Evolutionary conservation across 2,888 invertebrate genomes (phyloP).

Genomic region (Nipponacmea schrenckii): DNA sequence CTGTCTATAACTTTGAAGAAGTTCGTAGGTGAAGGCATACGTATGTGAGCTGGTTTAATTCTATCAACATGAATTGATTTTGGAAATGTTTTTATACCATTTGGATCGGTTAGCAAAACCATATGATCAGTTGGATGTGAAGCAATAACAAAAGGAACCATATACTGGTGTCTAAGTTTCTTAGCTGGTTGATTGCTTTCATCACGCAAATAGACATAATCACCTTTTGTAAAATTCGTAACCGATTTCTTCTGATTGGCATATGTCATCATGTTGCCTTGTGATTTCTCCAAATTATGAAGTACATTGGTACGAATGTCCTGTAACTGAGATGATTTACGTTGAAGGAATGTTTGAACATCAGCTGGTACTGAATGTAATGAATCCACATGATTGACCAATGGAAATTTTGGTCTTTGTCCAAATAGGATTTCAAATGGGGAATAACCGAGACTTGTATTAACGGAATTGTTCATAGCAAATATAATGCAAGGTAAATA

Average conservation of each 20-base stretch:
- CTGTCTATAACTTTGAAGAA: neutral
- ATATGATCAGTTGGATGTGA: neutral
- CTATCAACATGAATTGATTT: slow-evolving; percentile 5
- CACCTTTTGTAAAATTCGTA: neutral
- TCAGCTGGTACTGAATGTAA: neutral
- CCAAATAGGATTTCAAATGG: slow-evolving; percentile 22
- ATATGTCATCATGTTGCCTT: neutral
- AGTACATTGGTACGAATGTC: neutral
- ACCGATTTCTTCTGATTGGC: neutral
- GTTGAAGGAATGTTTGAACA: neutral
- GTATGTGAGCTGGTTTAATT: slow-evolving; percentile 11
- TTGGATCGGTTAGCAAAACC: neutral
- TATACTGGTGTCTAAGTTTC: neutral
- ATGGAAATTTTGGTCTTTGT: slow-evolving; percentile 21
- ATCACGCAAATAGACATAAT: slow-evolving; percentile 11
- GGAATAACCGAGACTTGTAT: slow-evolving; percentile 12
- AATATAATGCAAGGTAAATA: slow-evolving; percentile 22
- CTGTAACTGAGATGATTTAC: neutral
- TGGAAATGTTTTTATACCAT: neutral
- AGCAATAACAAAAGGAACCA: neutral
- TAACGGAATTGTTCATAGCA: slow-evolving; percentile 24
- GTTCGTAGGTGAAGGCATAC: neutral
- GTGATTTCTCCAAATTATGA: too few relatives aligned
- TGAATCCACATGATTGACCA: neutral
- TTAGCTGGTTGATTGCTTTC: neutral